Percentiles rank a stretch among this genome's conserved stretches.
These are phyloP conservation scores for Tauraco hartlaubi DNA, from an alignment of 2,797 vertebrate genomes.

Conservation along the genomic window DNA sequence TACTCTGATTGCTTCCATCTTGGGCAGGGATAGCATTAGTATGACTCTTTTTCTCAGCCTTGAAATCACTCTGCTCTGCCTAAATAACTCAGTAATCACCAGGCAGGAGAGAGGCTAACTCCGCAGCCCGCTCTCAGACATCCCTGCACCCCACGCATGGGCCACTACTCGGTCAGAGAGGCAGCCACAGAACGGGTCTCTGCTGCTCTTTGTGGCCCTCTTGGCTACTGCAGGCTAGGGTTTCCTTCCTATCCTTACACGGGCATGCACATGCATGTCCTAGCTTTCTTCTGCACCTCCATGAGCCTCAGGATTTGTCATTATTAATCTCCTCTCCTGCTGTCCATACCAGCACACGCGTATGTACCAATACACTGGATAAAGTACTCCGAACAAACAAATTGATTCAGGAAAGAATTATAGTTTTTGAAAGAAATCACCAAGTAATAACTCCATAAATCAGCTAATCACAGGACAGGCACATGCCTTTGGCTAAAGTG, in stretches of 20 bases:
- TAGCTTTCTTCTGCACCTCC: background rate
- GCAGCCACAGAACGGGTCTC: background rate
- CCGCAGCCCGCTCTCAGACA: accelerated
- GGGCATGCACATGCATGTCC: accelerated
- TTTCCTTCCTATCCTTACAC: background rate
- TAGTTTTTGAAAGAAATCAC: background rate
- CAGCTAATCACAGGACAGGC: background rate
- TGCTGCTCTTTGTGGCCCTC: too few species aligned
- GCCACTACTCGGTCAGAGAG: background rate
- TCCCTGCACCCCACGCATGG: accelerated
- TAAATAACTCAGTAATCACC: background rate
- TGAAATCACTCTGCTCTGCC: background rate
- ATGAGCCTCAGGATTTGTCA: background rate
- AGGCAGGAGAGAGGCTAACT: background rate
- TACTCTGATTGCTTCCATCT: background rate
- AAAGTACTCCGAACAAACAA: background rate
- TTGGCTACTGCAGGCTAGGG: accelerated
- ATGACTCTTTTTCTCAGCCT: background rate
- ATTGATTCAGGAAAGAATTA: background rate
- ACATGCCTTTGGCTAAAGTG: background rate
- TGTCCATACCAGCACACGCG: background rate
- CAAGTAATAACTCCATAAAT: background rate
- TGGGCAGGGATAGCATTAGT: background rate
- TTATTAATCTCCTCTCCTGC: background rate
- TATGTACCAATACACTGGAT: background rate